phyloP scores from a whole-genome alignment of 2,888 invertebrate species.

The Lathronympha strigana region DNA sequence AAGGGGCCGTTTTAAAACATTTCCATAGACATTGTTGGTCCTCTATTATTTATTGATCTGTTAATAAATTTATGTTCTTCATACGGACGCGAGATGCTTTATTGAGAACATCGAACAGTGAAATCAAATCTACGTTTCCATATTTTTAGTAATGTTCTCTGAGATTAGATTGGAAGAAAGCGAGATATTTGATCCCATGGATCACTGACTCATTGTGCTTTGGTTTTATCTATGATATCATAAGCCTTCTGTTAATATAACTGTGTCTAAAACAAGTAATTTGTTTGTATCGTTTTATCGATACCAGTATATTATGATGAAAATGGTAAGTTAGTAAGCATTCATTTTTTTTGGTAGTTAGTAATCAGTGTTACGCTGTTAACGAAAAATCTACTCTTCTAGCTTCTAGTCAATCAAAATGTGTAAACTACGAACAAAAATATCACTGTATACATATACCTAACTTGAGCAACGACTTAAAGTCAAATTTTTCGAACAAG shows the following conservation, averaged over 20 bases:
- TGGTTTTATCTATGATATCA: slow-evolving; percentile 14
- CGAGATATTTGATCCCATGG: slow-evolving; percentile 34
- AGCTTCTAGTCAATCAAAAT: no score
- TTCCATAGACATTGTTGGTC: slow-evolving; percentile 43
- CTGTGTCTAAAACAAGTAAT: not conserved
- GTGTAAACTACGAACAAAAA: no score
- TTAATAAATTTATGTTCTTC: slow-evolving; percentile 76
- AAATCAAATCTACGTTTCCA: slow-evolving; percentile 57
- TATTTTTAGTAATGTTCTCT: slow-evolving; percentile 48
- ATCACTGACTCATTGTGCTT: not conserved
- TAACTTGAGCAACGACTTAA: no score
- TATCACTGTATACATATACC: no score
- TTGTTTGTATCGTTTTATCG: not conserved
- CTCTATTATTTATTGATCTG: slow-evolving; percentile 73
- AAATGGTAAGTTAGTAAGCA: not conserved
- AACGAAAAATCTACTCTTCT: no score
- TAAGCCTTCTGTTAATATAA: slow-evolving; percentile 21
- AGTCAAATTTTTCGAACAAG: no score
- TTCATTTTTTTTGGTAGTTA: not conserved
- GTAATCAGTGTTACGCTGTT: not conserved
- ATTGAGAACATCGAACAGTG: slow-evolving; percentile 55
- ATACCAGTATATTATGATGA: not conserved
- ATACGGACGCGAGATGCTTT: slow-evolving; percentile 57
- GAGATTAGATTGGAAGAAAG: slow-evolving; percentile 46
- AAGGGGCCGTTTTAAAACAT: slow-evolving; percentile 12